Base-by-base conservation (phyloP, 2,113 vertebrate species). In the Mellivora capensis region DNA sequence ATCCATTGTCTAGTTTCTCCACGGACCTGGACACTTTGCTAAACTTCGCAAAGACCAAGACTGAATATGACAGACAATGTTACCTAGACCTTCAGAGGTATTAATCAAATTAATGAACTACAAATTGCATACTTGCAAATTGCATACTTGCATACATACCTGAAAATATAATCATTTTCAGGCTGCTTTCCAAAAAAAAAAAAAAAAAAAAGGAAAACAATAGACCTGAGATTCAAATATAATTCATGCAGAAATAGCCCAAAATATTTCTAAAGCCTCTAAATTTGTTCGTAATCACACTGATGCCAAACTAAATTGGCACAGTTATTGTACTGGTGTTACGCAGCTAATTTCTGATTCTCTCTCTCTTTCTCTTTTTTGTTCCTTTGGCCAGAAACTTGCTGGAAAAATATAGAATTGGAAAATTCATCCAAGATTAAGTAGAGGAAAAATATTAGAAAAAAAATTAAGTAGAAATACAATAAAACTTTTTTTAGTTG, bases 371-470 rank as follows among this genome's bases (percentile, higher is more conserved):
- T 44, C 39, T 76, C 9, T 85, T 44, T 86, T 59, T 54, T 61
- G 62, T 79, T 87, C 80, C 59, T 84, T 93, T 86, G 49, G 92
- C 82, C 62, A 97, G 74, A 94, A 96, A 94, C 64, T 80, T 98
- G 37, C 90, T 97, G 90, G 93, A 96, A 98, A 97, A 89, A 91
- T 23, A 92, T 6, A 91, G 95, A 97, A 81, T 83, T 94, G 86
- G 93, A 94, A 97, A 97, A 93, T 86, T 74, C n/a, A 79, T 86
- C 90, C 76, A 97, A 92, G 37, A 95, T 62, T 86, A 87, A 89
- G 7, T 47, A 94, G 61, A 96, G 69, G 44, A 80, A 88, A 97
- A 95, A 82, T 72, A 79, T 67, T 57, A 62, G 42, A 67, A 84
- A 82, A 74, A 88, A 88, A 87, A 57, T 76, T 87, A 77, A 94